Base-by-base conservation (phyloP, 2,113 vertebrate species). In the Pithys albifrons region DNA sequence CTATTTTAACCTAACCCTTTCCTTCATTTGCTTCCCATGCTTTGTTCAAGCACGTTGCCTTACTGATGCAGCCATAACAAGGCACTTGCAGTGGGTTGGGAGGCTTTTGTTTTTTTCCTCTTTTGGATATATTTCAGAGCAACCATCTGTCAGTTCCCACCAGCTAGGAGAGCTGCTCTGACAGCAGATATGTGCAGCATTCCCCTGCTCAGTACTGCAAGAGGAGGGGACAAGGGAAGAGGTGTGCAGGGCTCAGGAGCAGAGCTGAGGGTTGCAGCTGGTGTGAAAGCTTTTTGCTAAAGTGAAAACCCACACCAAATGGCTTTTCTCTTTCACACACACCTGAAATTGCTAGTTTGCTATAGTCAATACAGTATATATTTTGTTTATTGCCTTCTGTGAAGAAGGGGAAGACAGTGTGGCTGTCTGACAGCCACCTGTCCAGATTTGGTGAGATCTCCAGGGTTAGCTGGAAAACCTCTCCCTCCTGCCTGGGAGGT, bases 91-190 rank as follows among this genome's bases (percentile, higher is more conserved):
- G 74, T 22, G 37, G 46, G 54, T 70, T 88, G 67, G 54, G n/a
- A 84, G 33, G 69, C 84, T 89, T 46, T 29, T 67, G 57, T 1
- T 67, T 91, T 79, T 81, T 59, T 39, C 46, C 31, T 83, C 81
- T 83, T 83, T 89, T 84, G 85, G 88, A 95, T 84, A 69, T 65
- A 86, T 64, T 87, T 89, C 94, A 91, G 76, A 88, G 33, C 71
- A 77, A 35, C 91, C 85, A 92, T 89, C 88, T 96, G 85, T 45
- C 59, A 57, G 58, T 62, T 89, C 80, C 81, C 48, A 73, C 14
- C 67, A 72, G 55, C 46, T 48, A 0, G 1, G 37, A 62, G 79
- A 94, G 76, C 58, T 84, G 59, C 70, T 83, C 65, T 94, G 75
- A 69, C 41, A 57, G 55, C 4, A 17, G 48, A 73, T 55, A 73